Evolutionary conservation across 2,888 invertebrate species (phyloP), one percentile per base, ranked within the genome.

Genomic region (Pilophorus perplexus): DNA sequence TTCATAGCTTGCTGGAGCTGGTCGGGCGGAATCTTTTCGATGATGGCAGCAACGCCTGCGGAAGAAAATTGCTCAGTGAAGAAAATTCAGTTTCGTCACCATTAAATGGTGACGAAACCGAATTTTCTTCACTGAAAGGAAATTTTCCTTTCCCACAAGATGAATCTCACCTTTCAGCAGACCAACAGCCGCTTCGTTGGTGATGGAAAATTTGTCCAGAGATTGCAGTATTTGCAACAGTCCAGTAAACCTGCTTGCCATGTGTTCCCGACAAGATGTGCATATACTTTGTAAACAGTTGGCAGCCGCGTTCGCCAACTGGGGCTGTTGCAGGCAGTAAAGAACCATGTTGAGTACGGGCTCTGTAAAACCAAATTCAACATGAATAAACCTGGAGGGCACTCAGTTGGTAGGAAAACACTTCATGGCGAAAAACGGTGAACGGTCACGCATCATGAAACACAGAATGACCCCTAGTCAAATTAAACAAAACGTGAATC

Each of bases 271-370:
- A 75, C 94, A 94, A 14, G 87, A 84, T 57, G 85, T 83, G 77
- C 95, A 94, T 71, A 96, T 89, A 74, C 84, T 89, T 78, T 93
- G 90, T 55, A 97, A 76, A 0, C 95, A 87, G 10, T 84, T 84
- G 8, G 95, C 93, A 1, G 95, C 90, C 0, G 89, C 88, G 14
- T 85, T 83, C 0, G 90, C 87, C 60, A 91, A 78, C n/a, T 85
- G 84, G 59, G 83, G 82, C 73, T 89, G 85, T 66, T 85, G 85
- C 70, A 93, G 78, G 67, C 89, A 87, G 42, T 81, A 82, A 46
- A 93, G 79, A 25, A 94, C 79, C 75, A 88, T 90, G 78, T 91
- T 88, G 67, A 94, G 80, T 52, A 90, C 86, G 12, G 90, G 87
- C 78, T 90, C 90, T 83, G 28, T 20, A 67, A 42, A 18, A 14